phyloP scores from a whole-genome alignment of 2,113 vertebrate genomes.

The Rattus rattus region DNA sequence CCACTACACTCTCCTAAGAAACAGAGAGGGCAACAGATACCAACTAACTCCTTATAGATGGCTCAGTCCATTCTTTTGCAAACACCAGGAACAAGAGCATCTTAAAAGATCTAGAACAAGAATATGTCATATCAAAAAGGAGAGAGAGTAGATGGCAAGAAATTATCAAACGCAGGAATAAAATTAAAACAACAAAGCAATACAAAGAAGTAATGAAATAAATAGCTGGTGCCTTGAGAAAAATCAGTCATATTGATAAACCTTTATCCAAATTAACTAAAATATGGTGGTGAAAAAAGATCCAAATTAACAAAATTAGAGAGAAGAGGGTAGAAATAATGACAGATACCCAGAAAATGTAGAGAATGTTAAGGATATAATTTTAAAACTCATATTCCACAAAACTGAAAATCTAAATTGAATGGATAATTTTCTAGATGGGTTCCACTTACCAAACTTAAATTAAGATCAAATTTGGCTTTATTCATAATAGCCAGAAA shows the following conservation, averaged over 20 bases:
- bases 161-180: not conserved
- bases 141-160: not conserved
- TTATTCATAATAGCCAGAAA: not conserved
- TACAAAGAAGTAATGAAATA: not conserved
- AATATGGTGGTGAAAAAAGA: not conserved
- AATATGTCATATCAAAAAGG: not conserved
- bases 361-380: not conserved
- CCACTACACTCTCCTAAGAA: not conserved
- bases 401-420: not conserved
- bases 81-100: not conserved
- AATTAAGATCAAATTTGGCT: not conserved
- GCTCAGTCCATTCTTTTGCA: not conserved
- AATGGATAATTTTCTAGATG: not conserved
- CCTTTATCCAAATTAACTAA: not conserved
- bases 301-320: not conserved
- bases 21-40: not conserved
- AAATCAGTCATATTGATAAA: not conserved
- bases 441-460: not conserved
- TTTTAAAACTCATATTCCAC: not conserved
- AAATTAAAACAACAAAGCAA: not conserved
- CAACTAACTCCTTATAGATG: not conserved
- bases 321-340: not conserved
- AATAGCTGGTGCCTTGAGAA: not conserved
- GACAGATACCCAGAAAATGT: not conserved
- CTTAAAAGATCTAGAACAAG: not conserved